Base-by-base conservation (phyloP, 2,797 vertebrate genomes). In the Acipenser transmontanus region DNA sequence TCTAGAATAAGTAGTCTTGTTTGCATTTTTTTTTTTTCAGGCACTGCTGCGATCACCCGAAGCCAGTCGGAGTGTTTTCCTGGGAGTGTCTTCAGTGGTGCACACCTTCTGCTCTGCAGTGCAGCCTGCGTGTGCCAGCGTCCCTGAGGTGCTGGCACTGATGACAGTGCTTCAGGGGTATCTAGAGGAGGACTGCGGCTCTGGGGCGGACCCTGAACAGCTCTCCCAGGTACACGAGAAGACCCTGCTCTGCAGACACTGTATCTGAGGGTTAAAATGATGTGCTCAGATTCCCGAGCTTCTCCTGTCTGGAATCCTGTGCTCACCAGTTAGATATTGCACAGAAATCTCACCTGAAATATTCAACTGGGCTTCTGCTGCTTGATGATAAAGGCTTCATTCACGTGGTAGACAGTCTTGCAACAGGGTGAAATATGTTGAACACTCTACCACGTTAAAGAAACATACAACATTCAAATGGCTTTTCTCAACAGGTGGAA, bases 41-140 rank as follows among this genome's bases (percentile, higher is more conserved):
- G 75, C 76, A 63, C 78, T 96, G 71, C 64, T 94, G 71, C 77
- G 85, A 65, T 71, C 80, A 65, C 80, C 83, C 0, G 77, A 72
- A 74, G 65, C 89, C 54, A 75, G 76, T 34, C 73, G 83, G 54
- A 84, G 86, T 49, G 81, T 79, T 1, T 80, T 93, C 68, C 76
- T 95, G 59, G 83, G 82, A 54, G 71, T 89, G 68, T 93, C 91
- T 1, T 84, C 90, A 62, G 81, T 96, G 50, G 68, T 90, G 49
- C 78, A 94, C 65, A 83, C 84, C 47, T 77, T 94, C 75, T 96
- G 94, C 71, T 85, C 74, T 50, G 75, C 48, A 67, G 83, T 75
- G 1, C 64, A 9, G 12, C 73, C 69, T 48, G 71, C 80, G 54
- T 96, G 94, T 59, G 72, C 47, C 34, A 70, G 59, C 3, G 73